Evolutionary conservation across 2,797 vertebrate genomes (phyloP), one percentile per base, ranked within the genome.

Genomic region (Acanthurus tractus): DNA sequence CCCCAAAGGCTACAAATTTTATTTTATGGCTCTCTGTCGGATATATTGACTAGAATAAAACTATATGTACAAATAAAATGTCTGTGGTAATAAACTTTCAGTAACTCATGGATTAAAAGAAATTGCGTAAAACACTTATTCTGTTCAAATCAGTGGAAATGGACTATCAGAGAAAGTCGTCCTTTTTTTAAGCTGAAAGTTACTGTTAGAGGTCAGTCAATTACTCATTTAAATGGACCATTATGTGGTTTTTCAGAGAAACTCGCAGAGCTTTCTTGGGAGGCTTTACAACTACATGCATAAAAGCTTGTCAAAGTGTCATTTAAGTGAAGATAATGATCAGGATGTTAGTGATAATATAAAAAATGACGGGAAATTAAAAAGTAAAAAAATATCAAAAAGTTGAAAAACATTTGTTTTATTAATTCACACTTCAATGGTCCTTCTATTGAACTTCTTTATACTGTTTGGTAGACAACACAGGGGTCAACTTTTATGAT

Each of bases 251-350:
- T 59, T 63, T 55, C 14, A 2, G 42, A 66, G 52, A 70, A 65
- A 53, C 56, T 8, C 5, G 45, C 11, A 70, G 40, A 66, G 45
- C 52, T 8, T 63, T 77, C 4, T 54, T 34, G 9, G 57, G 9
- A 52, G n/a, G 4, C 49, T 42, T 18, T 42, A 55, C 36, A 44
- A 48, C 12, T 48, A 12, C 4, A 13, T 20, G 45, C 38, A 53
- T 52, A 34, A 64, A 65, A 42, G 57, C 53, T 75, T 44, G 22
- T 75, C 74, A 78, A 46, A 18, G 52, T 50, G 36, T 50, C 3
- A 50, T 59, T 80, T 42, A 13, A 61, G 58, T 46, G 7, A 10
- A 44, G 36, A 42, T 34, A 65, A 9, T 9, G 3, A 14, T 38
- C 13, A 62, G 11, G 20, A 11, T 36, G 17, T 15, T 38, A 45